Conservation (phyloP, 2,888 invertebrate species). For the Temnothorax rugatulus region DNA sequence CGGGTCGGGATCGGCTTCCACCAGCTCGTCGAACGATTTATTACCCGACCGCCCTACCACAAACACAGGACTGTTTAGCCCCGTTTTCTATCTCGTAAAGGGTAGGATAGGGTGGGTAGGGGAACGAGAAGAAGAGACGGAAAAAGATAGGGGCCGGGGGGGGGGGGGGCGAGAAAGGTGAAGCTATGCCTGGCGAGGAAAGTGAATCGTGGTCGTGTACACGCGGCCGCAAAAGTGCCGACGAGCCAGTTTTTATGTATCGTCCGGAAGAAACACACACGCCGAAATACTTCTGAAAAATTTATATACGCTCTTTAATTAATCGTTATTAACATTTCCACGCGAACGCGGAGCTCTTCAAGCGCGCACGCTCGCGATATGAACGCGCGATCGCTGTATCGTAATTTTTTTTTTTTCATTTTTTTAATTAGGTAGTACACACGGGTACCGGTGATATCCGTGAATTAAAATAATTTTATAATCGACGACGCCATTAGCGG, state of each 20-base stretch:
- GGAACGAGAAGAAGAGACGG: constrained; percentile 62
- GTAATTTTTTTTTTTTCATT: constrained; percentile 6
- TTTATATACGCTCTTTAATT: constrained; percentile 43
- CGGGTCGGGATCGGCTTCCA: constrained; percentile 73
- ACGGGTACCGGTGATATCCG: constrained; percentile 50
- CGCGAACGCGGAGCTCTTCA: neutral
- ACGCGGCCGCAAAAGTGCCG: constrained; percentile 52
- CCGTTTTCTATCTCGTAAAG: constrained; percentile 74
- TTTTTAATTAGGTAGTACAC: constrained; percentile 37
- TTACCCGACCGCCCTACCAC: constrained; percentile 72
- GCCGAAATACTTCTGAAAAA: constrained; percentile 30
- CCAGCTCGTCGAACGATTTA: constrained; percentile 73
- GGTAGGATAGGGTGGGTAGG: constrained; percentile 47
- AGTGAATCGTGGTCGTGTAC: constrained; percentile 58
- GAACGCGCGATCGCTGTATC: constrained; percentile 10
- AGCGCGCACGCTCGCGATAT: neutral
- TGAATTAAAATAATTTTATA: constrained; percentile 76
- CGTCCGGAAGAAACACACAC: constrained; percentile 15
- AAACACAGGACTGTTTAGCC: constrained; percentile 77
- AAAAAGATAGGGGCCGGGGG: constrained; percentile 22
- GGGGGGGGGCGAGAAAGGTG: constrained; percentile 48
- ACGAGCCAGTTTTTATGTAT: constrained; percentile 47
- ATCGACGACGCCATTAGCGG: constrained; percentile 70
- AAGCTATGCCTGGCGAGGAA: constrained; percentile 51
- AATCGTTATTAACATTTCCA: constrained; percentile 49